Conservation (phyloP, 2,797 vertebrate genomes). For the Cephalopachus bancanus region DNA sequence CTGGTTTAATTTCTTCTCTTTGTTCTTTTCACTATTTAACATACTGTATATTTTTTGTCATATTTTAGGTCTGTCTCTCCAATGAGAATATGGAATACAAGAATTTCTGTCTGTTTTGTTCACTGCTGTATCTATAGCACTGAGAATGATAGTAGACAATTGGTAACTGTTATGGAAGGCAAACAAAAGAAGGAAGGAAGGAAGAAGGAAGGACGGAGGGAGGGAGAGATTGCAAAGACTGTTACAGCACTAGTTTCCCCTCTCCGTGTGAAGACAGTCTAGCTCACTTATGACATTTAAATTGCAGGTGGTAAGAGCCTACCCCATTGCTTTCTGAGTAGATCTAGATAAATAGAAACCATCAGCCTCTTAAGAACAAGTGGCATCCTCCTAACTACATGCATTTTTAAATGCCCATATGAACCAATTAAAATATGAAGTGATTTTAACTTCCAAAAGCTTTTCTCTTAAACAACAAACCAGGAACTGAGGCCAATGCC, state of each 20-base stretch:
- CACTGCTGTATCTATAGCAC: background rate
- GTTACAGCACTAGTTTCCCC: background rate
- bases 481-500: constrained; percentile 48
- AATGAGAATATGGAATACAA: background rate
- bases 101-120: constrained; percentile 36
- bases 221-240: background rate
- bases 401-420: constrained; percentile 69
- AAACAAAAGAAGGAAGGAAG: background rate
- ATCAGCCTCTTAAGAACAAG: constrained; percentile 58
- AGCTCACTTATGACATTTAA: background rate
- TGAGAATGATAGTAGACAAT: background rate
- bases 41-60: background rate
- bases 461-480: constrained; percentile 65
- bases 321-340: background rate
- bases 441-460: constrained; percentile 51
- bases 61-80: background rate
- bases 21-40: background rate
- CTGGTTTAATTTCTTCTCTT: background rate
- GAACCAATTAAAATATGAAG: constrained; percentile 77
- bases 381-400: constrained; percentile 57
- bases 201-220: background rate
- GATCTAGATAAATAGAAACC: constrained; percentile 58
- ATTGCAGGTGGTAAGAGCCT: background rate
- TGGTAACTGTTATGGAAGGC: background rate
- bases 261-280: background rate